Evolutionary conservation across 2,113 vertebrate genomes (phyloP), one percentile per base, ranked within the genome.

Genomic region (Hassar affinis): DNA sequence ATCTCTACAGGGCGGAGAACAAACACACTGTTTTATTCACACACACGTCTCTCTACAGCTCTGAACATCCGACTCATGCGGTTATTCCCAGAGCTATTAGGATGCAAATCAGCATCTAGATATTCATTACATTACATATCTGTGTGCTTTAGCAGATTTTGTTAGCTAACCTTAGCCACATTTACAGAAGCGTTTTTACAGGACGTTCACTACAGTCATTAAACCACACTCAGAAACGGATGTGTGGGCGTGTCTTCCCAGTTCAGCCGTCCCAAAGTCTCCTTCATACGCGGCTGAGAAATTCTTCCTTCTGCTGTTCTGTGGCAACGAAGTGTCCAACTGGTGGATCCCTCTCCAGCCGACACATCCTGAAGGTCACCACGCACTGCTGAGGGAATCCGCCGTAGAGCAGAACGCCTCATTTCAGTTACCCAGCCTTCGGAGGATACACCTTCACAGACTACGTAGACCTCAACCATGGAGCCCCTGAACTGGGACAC

Each of bases 21-120:
- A 87, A 14, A 88, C 88, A 89, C 78, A 87, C 86, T 89, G 86
- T 81, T 91, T 92, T 91, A 90, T 85, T 78, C 88, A 76, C 88
- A 88, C 78, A 86, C 61, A 79, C 85, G 74, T 84, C 77, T 88
- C 86, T 88, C 82, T 84, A 57, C 77, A 79, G 74, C 85, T 82
- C 77, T 72, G 25, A 62, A 68, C 64, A 57, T 78, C 84, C 79
- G 87, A 87, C 62, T 59, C 72, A 84, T 88, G 84, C 82, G 85
- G 85, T 90, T 89, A 85, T 86, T 6, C 12, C 14, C 6, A 61
- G 57, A 61, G n/a, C 10, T 1, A 17, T 61, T 27, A 61, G 10
- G 3, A 61, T 8, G 54, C 22, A 25, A 22, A 57, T 57, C 9
- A 57, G 1, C 57, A 27, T 27, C 12, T 15, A 66, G 33, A 6